phyloP scores from a whole-genome alignment of 1,140 invertebrate species.

The Sycophaga agraensis region DNA sequence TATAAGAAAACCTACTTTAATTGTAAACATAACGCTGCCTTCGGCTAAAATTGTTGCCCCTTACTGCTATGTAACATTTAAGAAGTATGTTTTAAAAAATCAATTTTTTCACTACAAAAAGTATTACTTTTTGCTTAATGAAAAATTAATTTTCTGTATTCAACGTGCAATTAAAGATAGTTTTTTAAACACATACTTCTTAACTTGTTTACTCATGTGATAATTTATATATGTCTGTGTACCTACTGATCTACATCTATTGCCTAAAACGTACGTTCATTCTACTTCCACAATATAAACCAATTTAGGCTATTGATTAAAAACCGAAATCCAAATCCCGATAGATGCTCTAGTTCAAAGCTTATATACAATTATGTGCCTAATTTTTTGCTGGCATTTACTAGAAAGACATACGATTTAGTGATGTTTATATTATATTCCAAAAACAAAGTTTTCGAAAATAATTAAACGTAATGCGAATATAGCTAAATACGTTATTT shows the following conservation, averaged over 20 bases:
- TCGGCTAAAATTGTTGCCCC: slow-evolving; percentile 56
- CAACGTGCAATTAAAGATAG: background rate
- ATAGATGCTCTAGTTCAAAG: slow-evolving; percentile 35
- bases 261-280: slow-evolving; percentile 13
- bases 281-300: slow-evolving; percentile 6
- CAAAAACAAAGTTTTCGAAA: background rate
- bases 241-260: slow-evolving; percentile 43
- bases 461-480: no score
- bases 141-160: background rate
- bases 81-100: slow-evolving; percentile 24
- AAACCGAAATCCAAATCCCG: slow-evolving; percentile 27
- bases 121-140: background rate
- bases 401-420: background rate
- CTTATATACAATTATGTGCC: slow-evolving; percentile 37
- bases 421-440: background rate
- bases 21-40: slow-evolving; percentile 55
- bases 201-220: slow-evolving; percentile 55
- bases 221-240: slow-evolving; percentile 56
- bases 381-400: slow-evolving; percentile 26
- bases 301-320: background rate
- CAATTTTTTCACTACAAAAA: background rate
- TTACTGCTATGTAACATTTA: slow-evolving; percentile 54
- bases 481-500: background rate
- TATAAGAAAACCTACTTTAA: slow-evolving; percentile 28
- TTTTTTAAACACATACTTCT: slow-evolving; percentile 21